Evolutionary conservation across 1,140 invertebrate species (phyloP).

Genomic region (Belonocnema kinseyi): DNA sequence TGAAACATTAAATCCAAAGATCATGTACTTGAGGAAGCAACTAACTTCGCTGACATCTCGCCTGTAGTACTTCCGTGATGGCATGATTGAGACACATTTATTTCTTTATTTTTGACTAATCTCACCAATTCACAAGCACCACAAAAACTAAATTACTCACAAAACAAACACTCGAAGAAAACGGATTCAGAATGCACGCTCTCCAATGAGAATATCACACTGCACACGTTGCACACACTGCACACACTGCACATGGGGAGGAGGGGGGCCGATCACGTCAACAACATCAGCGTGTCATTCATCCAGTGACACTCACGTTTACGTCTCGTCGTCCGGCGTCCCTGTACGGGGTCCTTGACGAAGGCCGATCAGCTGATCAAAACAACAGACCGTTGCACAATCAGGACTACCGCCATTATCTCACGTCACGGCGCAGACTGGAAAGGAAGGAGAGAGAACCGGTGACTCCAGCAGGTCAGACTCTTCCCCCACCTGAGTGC

Average conservation of each 20-base stretch:
- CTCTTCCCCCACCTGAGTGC: conserved; percentile 34
- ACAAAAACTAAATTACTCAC: conserved; percentile 39
- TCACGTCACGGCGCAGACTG: conserved; percentile 59
- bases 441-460: too few species aligned
- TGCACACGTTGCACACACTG: too few species aligned
- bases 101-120: conserved; percentile 49
- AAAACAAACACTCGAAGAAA: neutral
- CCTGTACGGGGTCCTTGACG: conserved; percentile 39
- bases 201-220: neutral
- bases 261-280: conserved; percentile 40
- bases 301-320: neutral
- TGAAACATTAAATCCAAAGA: conserved; percentile 97
- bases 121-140: conserved; percentile 55
- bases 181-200: neutral
- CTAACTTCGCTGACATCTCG: conserved; percentile 95
- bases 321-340: neutral
- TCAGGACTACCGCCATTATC: conserved; percentile 63
- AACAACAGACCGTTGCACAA: conserved; percentile 52
- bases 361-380: conserved; percentile 64
- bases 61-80: conserved; percentile 81
- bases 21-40: conserved; percentile 97
- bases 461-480: conserved; percentile 54
- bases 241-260: conserved; percentile 33
- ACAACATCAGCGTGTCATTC: conserved; percentile 39
- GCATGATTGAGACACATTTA: conserved; percentile 65